Evolutionary conservation across 2,113 vertebrate species (phyloP).

Genomic region (Eudyptes chrysolophus): DNA sequence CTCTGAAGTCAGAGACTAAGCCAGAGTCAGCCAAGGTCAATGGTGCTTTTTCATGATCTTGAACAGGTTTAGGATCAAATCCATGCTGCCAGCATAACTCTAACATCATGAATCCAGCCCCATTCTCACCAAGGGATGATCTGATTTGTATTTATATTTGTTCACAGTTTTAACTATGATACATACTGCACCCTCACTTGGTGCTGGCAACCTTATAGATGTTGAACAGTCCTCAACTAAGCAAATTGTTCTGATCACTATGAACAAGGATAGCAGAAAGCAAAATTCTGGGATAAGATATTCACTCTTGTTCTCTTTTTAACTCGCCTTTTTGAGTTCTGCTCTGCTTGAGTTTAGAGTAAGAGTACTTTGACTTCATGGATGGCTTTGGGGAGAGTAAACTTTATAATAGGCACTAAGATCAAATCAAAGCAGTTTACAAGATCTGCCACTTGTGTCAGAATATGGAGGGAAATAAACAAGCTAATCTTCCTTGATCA

Average conservation of each 20-base stretch:
- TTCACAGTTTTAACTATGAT: background rate
- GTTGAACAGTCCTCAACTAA: background rate
- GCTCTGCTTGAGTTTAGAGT: background rate
- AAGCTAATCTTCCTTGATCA: slow-evolving; percentile 56
- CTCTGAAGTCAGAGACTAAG: background rate
- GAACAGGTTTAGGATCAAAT: background rate
- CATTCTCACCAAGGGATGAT: background rate
- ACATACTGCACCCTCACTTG: background rate
- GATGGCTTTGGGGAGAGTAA: slow-evolving; percentile 3
- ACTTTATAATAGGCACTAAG: slow-evolving; percentile 37
- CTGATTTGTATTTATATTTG: background rate
- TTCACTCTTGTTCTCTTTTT: background rate
- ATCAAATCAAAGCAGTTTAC: slow-evolving; percentile 47
- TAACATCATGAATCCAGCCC: background rate
- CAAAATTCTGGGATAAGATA: background rate
- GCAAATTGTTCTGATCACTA: background rate
- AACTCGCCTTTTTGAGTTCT: background rate
- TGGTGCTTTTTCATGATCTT: background rate
- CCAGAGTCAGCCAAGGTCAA: background rate
- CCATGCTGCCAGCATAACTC: background rate
- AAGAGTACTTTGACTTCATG: slow-evolving; percentile 32
- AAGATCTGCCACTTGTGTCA: slow-evolving; percentile 32
- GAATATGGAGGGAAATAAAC: slow-evolving; percentile 55
- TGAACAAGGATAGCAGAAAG: background rate
- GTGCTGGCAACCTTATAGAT: background rate